A percentile compares a stretch with the other conserved stretches of the same genome.
phyloP scores from a whole-genome alignment of 2,113 vertebrate genomes.

The Synodontis membranacea region DNA sequence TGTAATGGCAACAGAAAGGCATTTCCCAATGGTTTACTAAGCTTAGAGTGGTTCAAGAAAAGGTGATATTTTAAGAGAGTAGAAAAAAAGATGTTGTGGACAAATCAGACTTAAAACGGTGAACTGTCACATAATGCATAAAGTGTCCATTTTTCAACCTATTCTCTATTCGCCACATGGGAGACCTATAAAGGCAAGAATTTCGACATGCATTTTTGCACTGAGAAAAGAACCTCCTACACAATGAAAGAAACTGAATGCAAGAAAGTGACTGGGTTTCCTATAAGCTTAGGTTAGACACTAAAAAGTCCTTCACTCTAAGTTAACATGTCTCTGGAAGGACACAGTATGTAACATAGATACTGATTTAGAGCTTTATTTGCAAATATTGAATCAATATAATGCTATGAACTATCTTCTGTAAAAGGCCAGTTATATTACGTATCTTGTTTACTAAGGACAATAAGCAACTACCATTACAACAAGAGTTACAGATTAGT shows the following conservation, averaged over 20 bases:
- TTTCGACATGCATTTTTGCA: background rate
- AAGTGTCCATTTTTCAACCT: background rate
- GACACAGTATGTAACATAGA: background rate
- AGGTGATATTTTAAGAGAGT: background rate
- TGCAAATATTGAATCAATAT: background rate
- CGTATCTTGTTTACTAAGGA: background rate
- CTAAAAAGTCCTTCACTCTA: background rate
- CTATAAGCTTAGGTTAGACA: background rate
- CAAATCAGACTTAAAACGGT: slow-evolving; percentile 1
- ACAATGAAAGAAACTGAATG: background rate
- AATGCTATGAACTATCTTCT: too few relatives aligned
- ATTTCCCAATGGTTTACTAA: background rate
- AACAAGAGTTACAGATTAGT: background rate
- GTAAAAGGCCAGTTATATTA: background rate
- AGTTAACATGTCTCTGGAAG: background rate
- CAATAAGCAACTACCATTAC: background rate
- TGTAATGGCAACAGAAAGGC: background rate
- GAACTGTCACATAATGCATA: slow-evolving; percentile 8
- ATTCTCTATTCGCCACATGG: background rate
- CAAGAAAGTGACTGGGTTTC: background rate
- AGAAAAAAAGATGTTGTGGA: slow-evolving; percentile 2
- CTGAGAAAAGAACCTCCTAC: background rate
- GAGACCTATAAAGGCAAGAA: background rate
- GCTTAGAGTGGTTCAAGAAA: background rate
- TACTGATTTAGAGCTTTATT: background rate